Percentiles rank a stretch among this genome's conserved stretches.
phyloP scores from a whole-genome alignment of 2,888 invertebrate genomes.

The Idaea dimidiata region DNA sequence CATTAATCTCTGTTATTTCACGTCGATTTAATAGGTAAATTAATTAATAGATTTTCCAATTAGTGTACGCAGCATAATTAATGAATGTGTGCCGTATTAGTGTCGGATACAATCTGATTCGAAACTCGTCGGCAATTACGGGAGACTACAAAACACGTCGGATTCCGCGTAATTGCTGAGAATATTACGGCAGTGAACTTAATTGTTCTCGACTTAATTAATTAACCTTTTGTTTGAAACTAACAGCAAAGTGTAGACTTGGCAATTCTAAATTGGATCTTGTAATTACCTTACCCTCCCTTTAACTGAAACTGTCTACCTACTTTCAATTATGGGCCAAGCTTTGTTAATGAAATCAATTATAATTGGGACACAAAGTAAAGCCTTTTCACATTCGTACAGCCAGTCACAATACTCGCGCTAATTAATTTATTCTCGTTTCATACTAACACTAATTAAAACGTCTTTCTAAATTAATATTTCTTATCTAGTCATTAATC shows the following conservation, averaged over 20 bases:
- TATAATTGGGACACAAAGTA: conserved; percentile 72
- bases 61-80: conserved; percentile 70
- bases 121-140: conserved; percentile 72
- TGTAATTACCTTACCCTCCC: conserved; percentile 80
- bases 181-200: conserved; percentile 79
- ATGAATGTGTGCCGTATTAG: conserved; percentile 73
- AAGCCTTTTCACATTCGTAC: conserved; percentile 53
- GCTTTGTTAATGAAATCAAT: conserved; percentile 77
- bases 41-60: conserved; percentile 77
- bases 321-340: conserved; percentile 78
- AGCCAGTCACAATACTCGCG: conserved; percentile 46
- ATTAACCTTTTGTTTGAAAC: conserved; percentile 82
- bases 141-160: conserved; percentile 75
- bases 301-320: conserved; percentile 76
- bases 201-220: conserved; percentile 81
- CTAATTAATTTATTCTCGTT: conserved; percentile 55
- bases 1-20: conserved; percentile 40
- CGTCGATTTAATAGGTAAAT: conserved; percentile 55
- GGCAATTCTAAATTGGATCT: conserved; percentile 82
- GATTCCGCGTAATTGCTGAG: conserved; percentile 79
- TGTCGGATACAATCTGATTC: conserved; percentile 73
- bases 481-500: conserved; percentile 29
- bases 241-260: conserved; percentile 81
- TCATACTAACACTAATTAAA: conserved; percentile 33
- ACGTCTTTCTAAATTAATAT: conserved; percentile 24